Evolutionary conservation across 2,113 vertebrate genomes (phyloP).

Genomic region (Ornithorhynchus anatinus): DNA sequence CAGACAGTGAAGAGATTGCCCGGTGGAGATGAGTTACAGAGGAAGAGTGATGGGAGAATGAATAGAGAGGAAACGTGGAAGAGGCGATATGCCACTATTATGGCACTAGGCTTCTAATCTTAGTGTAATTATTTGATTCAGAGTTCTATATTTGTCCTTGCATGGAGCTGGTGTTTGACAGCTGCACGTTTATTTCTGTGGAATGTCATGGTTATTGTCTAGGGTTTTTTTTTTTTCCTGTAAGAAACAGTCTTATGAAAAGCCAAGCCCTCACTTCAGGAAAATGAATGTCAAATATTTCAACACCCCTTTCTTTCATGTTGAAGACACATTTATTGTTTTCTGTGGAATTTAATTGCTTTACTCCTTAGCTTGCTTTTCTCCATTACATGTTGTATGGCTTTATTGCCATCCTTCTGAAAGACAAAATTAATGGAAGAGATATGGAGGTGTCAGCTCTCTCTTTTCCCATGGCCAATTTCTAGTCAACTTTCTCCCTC

Average conservation of each 20-base stretch:
- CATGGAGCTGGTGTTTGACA: not conserved
- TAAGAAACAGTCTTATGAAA: not conserved
- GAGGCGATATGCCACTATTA: rapidly evolving
- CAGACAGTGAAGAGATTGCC: no score
- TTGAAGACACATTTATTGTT: slow-evolving; percentile 30
- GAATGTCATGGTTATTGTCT: not conserved
- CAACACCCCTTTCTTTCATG: slow-evolving; percentile 21
- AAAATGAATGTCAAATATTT: slow-evolving; percentile 31
- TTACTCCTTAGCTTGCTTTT: slow-evolving; percentile 6
- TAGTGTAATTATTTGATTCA: not conserved
- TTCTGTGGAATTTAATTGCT: slow-evolving; percentile 32
- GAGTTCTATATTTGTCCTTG: not conserved
- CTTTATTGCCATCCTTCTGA: not conserved
- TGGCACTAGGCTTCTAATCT: not conserved
- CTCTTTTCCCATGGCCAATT: not conserved
- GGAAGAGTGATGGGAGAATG: not conserved
- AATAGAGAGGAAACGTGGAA: no score
- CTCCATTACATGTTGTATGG: not conserved
- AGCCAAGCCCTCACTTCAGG: slow-evolving; percentile 11
- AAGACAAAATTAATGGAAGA: not conserved
- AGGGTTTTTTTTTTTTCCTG: not conserved
- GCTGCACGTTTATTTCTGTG: not conserved
- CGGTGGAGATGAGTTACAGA: not conserved
- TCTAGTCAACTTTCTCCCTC: slow-evolving; percentile 9
- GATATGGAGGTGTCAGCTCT: not conserved